Base-by-base conservation (phyloP, 64 coral and sea anemone species). In the Cladopsammia gracilis region DNA sequence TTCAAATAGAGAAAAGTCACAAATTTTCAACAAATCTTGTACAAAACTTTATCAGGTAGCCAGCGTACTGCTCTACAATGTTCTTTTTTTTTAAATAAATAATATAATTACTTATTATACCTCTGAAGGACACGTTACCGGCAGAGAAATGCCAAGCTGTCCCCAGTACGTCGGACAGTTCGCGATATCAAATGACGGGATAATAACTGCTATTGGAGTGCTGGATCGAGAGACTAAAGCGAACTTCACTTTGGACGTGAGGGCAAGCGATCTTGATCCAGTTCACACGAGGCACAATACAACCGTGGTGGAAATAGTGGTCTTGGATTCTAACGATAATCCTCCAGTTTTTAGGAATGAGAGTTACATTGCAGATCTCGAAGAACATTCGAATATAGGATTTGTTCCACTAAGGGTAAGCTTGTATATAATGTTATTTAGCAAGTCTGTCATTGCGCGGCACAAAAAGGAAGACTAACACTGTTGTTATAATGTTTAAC, bases 301-400 rank as follows among this genome's bases (percentile, higher is more conserved):
- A 58, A 88, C 96, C 72, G 69, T 95, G 7, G 96, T 98, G 6
- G 73, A 86, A 89, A 81, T 98, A n/a, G 79, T 89, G 23, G 71
- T 98, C 48, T 24, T 91, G 76, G 96, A 98, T 82, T 70, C 71
- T 10, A 98, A 98, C 54, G 93, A 98, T 70, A 98, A 98, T 62
- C 75, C 96, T 3, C 96, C 96, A 48, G 73, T 89, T 26, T 98
- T 98, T 48, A 83, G 47, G 59, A 50, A 98, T 66, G 44, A 60
- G 24, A 95, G 85, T 57, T 95, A 98, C 49, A 84, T 89, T 15
- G 73, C 75, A 64, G 75, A 77, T 48, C 66, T 98, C 6, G 71
- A 54, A 9, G 96, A 98, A 84, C 93, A 95, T 71, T 95, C 89
- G 1, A 24, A 70, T 26, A 52, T 84, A 78, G 89, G 92, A 42